phyloP scores from a whole-genome alignment of 2,113 vertebrate species.

The Pelodiscus sinensis region DNA sequence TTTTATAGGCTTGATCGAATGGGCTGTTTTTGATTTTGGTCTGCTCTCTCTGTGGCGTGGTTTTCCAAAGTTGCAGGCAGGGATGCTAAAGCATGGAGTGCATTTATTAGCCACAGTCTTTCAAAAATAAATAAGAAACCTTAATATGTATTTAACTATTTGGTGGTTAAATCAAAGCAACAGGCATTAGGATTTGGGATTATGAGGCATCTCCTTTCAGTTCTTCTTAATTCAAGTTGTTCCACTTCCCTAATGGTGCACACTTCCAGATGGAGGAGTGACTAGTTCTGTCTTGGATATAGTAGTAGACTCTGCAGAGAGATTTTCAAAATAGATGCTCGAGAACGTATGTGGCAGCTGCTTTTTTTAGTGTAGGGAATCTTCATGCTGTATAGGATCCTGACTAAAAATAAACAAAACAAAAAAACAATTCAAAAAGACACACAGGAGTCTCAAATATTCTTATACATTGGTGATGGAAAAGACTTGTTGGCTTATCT shows the following conservation, averaged over 20 bases:
- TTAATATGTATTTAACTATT: neutral
- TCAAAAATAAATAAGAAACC: neutral
- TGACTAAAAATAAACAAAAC: neutral
- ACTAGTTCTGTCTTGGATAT: neutral
- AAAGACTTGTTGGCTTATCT: neutral
- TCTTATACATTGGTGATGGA: neutral
- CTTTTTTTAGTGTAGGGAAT: neutral
- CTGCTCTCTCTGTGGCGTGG: rapidly evolving
- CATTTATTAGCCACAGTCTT: neutral
- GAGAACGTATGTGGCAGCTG: constrained; percentile 1
- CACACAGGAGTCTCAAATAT: neutral
- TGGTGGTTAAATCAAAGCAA: neutral
- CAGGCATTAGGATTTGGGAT: neutral
- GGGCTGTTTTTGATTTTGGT: neutral
- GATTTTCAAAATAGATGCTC: constrained; percentile 20
- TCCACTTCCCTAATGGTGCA: neutral
- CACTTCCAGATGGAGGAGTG: neutral
- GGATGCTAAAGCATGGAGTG: neutral
- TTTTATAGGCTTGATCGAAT: neutral
- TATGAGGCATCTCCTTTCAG: neutral
- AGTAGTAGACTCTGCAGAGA: neutral
- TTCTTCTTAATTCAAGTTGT: neutral
- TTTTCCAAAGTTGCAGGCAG: neutral
- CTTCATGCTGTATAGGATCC: neutral
- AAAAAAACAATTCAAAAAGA: neutral